Percentiles rank a stretch among this genome's conserved stretches.
Evolutionary conservation across 2,113 vertebrate species (phyloP).

Genomic region (Gopherus evgoodei): DNA sequence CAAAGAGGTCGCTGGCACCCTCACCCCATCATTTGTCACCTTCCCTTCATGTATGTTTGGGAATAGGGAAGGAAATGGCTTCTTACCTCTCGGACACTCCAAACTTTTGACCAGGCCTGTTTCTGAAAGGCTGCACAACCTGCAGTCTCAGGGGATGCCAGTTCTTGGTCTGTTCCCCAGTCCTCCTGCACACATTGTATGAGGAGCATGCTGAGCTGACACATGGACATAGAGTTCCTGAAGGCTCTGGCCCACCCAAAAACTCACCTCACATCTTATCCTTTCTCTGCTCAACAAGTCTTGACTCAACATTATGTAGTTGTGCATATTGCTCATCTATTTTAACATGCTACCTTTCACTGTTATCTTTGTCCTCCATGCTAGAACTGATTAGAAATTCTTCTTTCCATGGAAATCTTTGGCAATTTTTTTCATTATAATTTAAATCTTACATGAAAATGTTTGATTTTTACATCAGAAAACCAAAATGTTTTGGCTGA

Average conservation of each 20-base stretch:
- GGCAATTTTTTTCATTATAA: background rate
- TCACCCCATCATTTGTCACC: background rate
- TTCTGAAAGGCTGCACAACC: no score
- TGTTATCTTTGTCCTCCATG: background rate
- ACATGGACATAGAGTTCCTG: no score
- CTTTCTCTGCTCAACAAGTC: background rate
- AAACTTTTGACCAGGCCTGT: no score
- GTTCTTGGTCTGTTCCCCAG: background rate
- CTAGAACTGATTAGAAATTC: background rate
- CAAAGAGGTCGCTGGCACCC: no score
- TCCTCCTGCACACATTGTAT: background rate
- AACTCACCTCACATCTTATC: background rate
- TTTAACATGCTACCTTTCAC: background rate
- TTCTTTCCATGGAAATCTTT: background rate
- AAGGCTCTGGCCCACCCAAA: no score
- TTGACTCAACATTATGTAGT: background rate
- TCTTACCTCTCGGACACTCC: background rate
- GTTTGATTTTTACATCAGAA: no score
- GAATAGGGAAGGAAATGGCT: background rate
- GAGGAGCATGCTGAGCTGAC: no score
- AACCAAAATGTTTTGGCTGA: no score
- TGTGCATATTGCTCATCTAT: background rate
- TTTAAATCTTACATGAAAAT: no score
- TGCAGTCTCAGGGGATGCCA: background rate
- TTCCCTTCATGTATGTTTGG: background rate